These are phyloP conservation scores for Anser brachyrhynchus DNA, from an alignment of 2,113 vertebrate species.

Conservation along the genomic window DNA sequence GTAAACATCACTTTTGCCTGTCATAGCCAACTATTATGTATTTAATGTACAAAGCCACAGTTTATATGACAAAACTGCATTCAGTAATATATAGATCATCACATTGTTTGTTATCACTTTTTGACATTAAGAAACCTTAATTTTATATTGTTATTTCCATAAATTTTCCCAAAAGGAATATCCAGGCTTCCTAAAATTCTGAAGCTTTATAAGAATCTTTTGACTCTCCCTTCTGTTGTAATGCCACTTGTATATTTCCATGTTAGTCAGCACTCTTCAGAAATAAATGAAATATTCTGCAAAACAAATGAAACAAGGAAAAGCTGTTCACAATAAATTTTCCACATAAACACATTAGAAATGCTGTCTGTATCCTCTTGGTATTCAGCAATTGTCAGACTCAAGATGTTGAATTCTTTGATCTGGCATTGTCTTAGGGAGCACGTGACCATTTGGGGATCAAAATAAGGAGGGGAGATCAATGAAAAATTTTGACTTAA, in stretches of 20 bases:
- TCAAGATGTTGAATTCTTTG: neutral
- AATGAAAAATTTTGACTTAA: neutral
- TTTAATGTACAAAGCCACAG: neutral
- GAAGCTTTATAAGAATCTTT: neutral
- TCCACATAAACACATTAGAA: neutral
- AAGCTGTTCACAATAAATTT: neutral
- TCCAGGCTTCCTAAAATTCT: neutral
- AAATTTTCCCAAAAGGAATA: neutral
- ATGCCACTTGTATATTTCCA: neutral
- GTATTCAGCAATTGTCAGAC: neutral
- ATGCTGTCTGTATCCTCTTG: neutral
- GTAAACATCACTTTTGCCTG: neutral
- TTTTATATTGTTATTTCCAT: neutral
- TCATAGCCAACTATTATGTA: neutral
- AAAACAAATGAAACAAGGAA: neutral
- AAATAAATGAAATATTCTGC: neutral
- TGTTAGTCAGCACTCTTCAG: neutral
- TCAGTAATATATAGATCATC: neutral
- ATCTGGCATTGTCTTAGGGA: neutral
- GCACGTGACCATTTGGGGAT: neutral
- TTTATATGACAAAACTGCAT: neutral
- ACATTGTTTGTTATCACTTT: neutral
- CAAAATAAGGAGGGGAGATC: neutral
- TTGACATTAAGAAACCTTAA: neutral
- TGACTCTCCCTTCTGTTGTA: neutral